Conservation (phyloP, 2,113 vertebrate genomes). For the Phrynocephalus versicolor region DNA sequence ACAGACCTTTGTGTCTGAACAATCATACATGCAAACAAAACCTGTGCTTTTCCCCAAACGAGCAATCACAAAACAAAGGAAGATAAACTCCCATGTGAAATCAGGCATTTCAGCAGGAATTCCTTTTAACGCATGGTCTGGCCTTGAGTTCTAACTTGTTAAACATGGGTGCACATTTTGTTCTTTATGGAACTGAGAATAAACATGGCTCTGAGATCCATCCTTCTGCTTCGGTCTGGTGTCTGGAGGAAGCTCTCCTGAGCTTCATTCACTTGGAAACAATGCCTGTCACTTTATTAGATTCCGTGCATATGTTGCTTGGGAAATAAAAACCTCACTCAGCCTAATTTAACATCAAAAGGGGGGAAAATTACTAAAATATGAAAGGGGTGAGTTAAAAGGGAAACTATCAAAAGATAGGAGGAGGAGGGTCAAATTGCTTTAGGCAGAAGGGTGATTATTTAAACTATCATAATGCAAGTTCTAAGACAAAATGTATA, state of each 20-base stretch:
- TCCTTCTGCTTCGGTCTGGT: not conserved
- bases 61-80: no score
- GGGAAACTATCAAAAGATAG: not conserved
- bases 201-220: not conserved
- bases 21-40: no score
- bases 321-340: no score
- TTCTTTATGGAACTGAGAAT: not conserved
- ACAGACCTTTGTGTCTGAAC: no score
- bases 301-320: not conserved
- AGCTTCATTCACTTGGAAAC: not conserved
- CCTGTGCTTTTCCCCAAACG: no score
- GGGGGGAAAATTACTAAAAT: not conserved
- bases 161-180: not conserved
- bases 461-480: not conserved
- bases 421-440: not conserved
- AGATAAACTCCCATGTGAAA: no score
- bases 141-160: not conserved
- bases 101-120: no score
- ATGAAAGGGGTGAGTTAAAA: not conserved
- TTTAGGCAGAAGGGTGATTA: not conserved
- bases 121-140: no score
- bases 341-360: not conserved
- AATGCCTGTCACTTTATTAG: not conserved
- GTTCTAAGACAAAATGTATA: not conserved
- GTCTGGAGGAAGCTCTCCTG: not conserved